Evolutionary conservation across 2,888 invertebrate species (phyloP), one percentile per base, ranked within the genome.

Genomic region (Neoitamus cyanurus): DNA sequence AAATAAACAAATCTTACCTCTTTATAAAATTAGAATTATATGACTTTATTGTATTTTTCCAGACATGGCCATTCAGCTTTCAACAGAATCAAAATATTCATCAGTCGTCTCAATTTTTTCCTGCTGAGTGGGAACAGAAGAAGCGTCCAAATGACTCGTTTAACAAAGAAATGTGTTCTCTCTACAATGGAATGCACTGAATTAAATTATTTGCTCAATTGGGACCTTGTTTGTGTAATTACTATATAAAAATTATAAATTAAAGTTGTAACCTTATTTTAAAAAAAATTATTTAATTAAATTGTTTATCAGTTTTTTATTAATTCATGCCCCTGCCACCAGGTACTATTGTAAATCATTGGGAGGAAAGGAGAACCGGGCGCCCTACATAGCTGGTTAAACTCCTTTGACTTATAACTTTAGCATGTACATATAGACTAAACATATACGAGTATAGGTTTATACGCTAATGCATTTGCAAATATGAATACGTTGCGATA

Each of bases 31-130:
- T n/a, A n/a, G 7, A 34, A 34, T 34, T 34, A 20, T 58, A 0
- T 6, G 4, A 58, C 1, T 58, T 58, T 58, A n/a, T 70, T 31
- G 86, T 86, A 87, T 86, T 86, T 86, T 93, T 93, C 31, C 93
- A 96, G 96, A 95, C 95, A n/a, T 96, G 96, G 96, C 96, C 96
- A 0, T 96, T 95, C 88, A 95, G 95, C 85, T 95, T 96, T 89
- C 95, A 95, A 90, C 94, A 94, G 82, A 88, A 87, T 30, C 87
- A 87, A 82, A 84, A 84, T 83, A 82, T 83, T 42, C 86, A 25
- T 30, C 86, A 28, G n/a, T 82, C 4, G 31, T 34, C 48, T 58
- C 46, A 72, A 15, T 73, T 48, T 30, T 28, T 46, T 28, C 15
- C 83, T 34, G 42, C 34, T 37, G 83, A 83, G 6, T 83, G 83